These are phyloP conservation scores for Cordilura impudica DNA, from an alignment of 2,888 invertebrate species.

Conservation along the genomic window DNA sequence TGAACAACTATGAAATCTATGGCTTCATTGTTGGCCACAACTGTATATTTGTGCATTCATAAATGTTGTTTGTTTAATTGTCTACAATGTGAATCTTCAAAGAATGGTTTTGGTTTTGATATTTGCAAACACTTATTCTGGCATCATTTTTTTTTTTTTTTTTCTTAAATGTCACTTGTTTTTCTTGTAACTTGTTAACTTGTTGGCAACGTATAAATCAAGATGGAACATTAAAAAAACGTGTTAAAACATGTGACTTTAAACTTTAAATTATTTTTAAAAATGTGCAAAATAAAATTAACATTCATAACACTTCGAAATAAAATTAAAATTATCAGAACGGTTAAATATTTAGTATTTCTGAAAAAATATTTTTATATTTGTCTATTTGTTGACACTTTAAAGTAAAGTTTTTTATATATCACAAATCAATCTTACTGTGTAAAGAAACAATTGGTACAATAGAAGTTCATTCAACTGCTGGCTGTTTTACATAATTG, in stretches of 20 bases:
- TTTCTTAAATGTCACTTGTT: conserved; percentile 56
- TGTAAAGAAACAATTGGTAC: too few species aligned
- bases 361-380: too few species aligned
- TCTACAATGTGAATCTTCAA: neutral
- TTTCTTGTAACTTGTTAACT: conserved; percentile 23
- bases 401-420: too few species aligned
- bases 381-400: too few species aligned
- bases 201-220: neutral
- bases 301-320: neutral
- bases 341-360: too few species aligned
- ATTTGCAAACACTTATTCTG: conserved; percentile 28
- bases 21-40: too few species aligned
- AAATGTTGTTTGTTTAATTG: neutral
- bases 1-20: too few species aligned
- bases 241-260: neutral
- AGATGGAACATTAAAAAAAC: neutral
- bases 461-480: neutral
- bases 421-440: too few species aligned
- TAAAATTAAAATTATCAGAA: neutral
- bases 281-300: neutral
- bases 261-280: neutral
- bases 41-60: too few species aligned
- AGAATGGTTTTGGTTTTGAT: conserved; percentile 9
- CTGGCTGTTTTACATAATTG: neutral
- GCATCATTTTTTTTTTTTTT: neutral